Conservation (phyloP, 92 coral and sea anemone genomes). For the Micromussa lordhowensis region DNA sequence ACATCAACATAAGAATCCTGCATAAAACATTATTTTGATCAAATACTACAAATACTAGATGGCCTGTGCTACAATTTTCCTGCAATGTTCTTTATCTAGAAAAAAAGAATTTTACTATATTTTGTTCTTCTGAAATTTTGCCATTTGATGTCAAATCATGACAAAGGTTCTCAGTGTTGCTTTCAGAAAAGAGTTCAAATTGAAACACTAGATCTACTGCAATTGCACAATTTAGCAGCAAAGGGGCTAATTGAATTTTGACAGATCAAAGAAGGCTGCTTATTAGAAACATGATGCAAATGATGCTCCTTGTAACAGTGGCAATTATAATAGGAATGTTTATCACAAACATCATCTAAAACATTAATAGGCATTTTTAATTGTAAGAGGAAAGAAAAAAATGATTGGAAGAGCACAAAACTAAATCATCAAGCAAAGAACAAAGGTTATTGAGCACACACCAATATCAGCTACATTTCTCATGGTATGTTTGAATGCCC, state of each 20-base stretch:
- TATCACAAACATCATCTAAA: background rate
- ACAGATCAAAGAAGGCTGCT: too few species aligned
- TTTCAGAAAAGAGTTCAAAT: too few species aligned
- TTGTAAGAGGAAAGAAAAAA: background rate
- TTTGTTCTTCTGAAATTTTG: too few species aligned
- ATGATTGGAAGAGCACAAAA: background rate
- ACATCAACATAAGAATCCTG: background rate
- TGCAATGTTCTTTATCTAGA: background rate
- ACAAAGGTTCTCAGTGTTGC: too few species aligned
- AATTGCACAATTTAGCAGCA: too few species aligned
- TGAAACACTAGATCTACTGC: too few species aligned
- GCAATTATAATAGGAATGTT: background rate
- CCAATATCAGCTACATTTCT: conserved; percentile 99
- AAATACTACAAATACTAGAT: background rate
- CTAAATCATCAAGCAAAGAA: background rate
- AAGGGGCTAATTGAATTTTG: too few species aligned
- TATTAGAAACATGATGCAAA: too few species aligned
- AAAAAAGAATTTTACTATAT: background rate
- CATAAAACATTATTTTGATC: background rate
- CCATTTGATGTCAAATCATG: too few species aligned
- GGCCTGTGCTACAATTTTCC: background rate
- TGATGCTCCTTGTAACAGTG: background rate
- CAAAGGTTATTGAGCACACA: conserved; percentile 3
- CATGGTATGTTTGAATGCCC: conserved; percentile 99
- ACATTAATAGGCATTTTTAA: background rate